Evolutionary conservation across 1,140 invertebrate species (phyloP), one percentile per base, ranked within the genome.

Genomic region (Portunus trituberculatus): DNA sequence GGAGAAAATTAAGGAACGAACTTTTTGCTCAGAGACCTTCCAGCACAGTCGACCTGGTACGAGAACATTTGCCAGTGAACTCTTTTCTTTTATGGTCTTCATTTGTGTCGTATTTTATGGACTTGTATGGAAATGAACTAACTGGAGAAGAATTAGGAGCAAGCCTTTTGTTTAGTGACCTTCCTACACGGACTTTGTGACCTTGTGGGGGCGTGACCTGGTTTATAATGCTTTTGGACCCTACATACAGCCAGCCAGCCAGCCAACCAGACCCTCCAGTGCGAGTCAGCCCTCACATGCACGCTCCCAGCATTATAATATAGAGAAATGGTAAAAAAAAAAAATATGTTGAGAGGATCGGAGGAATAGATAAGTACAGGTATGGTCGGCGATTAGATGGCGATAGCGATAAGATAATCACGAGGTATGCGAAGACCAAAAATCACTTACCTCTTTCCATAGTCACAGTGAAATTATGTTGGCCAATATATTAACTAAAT

Each of bases 381-480:
- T 76, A 76, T 7, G n/a, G 67, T n/a, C 67, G 20, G 25, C 67
- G 67, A 76, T 76, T 76, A 76, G 67, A 76, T 76, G 67, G 67
- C 67, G 67, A 76, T 76, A 76, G 25, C 67, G 67, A 76, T 76
- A 76, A 76, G 67, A n/a, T 76, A 76, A 76, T 76, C 67, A 76
- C 25, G 67, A 7, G n/a, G 67, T 76, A n/a, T 76, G 67, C n/a
- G 20, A 76, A 1, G 20, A 7, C 67, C 67, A 76, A 76, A 76
- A 76, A 76, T 76, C 67, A 76, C 67, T 76, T 76, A n/a, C 67
- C 20, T 20, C 25, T 7, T n/a, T 76, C 20, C 52, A 20, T 59
- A 59, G 12, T 20, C 16, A 59, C 10, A 76, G n/a, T 20, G 25
- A 76, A n/a, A 76, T 76, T 76, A 7, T 25, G 67, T 25, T 76